A percentile compares a stretch with the other conserved stretches of the same genome.
phyloP scores from a whole-genome alignment of 2,888 invertebrate genomes.

The Sphaeridia pumilis region DNA sequence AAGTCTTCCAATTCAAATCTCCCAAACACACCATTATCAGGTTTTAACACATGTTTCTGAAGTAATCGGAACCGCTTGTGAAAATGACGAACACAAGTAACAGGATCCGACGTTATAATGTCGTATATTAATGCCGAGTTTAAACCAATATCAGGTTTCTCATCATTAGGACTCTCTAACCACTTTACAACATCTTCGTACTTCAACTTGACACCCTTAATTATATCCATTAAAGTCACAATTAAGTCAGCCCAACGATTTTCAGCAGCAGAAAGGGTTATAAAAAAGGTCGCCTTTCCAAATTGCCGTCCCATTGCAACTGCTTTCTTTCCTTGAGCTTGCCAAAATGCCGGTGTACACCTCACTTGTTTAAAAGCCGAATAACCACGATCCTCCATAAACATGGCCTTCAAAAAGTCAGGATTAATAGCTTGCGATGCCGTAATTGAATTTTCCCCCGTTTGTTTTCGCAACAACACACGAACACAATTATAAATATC shows the following conservation, averaged over 20 bases:
- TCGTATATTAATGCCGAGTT: no score
- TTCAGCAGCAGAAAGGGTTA: slow-evolving; percentile 23
- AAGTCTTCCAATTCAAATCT: slow-evolving; percentile 3
- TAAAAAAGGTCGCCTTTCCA: slow-evolving; percentile 16
- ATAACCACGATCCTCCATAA: slow-evolving; percentile 20
- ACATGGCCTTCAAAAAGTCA: neutral
- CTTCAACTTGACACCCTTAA: neutral
- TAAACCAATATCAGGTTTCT: no score
- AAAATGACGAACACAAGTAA: slow-evolving; percentile 12
- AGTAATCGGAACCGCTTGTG: slow-evolving; percentile 7
- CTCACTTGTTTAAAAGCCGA: slow-evolving; percentile 12
- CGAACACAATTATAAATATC: neutral
- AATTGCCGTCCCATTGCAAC: slow-evolving; percentile 20
- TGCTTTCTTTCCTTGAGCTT: slow-evolving; percentile 6
- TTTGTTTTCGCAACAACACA: slow-evolving; percentile 12
- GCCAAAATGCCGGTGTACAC: slow-evolving; percentile 18
- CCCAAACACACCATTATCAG: slow-evolving; percentile 5
- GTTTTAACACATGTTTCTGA: slow-evolving; percentile 5
- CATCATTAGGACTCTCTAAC: no score
- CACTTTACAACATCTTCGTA: no score
- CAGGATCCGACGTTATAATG: slow-evolving; percentile 9
- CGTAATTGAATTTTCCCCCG: slow-evolving; percentile 5
- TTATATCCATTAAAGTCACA: slow-evolving; percentile 3
- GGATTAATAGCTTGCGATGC: neutral
- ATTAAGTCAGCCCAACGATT: slow-evolving; percentile 16